Base-by-base conservation (phyloP, 92 coral and sea anemone genomes). In the Scolanthus callimorphus region DNA sequence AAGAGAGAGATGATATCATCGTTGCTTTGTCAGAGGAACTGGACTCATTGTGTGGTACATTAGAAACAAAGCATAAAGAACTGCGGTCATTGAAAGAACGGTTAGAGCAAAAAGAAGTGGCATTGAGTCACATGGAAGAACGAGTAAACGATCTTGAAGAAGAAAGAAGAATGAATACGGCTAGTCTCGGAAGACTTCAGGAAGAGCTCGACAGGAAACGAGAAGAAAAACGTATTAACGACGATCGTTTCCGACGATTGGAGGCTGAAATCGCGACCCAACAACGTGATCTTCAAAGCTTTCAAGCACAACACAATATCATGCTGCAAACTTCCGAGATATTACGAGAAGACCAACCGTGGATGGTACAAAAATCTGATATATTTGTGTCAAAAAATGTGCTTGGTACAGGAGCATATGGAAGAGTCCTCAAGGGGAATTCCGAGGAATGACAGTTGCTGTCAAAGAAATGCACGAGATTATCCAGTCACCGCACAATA, bases 401-500 rank as follows among this genome's bases (percentile, higher is more conserved):
- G 6, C 85, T 88, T 9, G 96, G 96, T 12, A 85, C 81, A 17
- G 96, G 96, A 10, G 96, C 96, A 17, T 88, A 88, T 92, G 96
- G 96, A 25, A 74, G 74, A 57, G 96, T 88, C 13, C 39, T 73
- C 20, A 87, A 29, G 96, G 96, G 21, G 81, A 51, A 25, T 87
- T 87, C 63, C 90, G 90, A 6, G 91, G 91, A 1, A 85, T 47
- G 11, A 60, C 65, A 46, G 96, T 88, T 1, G 96, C 96, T 0
- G 96, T 88, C 12, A 88, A 88, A 59, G 85, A 88, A 62, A 73
- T 88, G 29, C 96, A 84, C 69, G 85, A 88, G 38, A 63, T 88
- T 12, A 85, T 88, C 58, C 67, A 77, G 21, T 88, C 96, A 31
- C 62, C 88, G 4, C 92, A 88, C 64, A 88, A 85, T 59, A 70